A percentile compares a stretch with the other conserved stretches of the same genome.
phyloP scores from a whole-genome alignment of 1,140 invertebrate species.

The Bradynema listronoti region DNA sequence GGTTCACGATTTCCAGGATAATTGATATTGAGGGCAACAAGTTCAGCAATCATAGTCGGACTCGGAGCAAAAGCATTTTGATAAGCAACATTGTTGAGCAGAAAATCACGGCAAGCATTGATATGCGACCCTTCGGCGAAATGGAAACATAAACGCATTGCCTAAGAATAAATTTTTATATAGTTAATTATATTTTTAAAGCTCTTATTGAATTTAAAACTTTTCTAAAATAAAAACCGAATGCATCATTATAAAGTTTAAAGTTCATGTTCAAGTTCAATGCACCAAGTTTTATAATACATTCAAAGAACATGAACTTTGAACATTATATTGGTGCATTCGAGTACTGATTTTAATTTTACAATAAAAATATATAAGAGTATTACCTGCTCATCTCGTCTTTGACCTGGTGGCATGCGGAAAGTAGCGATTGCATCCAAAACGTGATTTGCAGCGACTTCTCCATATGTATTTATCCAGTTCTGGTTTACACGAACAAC shows the following conservation, averaged over 20 bases:
- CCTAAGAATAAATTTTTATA: not conserved
- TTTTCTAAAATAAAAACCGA: not conserved
- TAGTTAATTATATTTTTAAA: not conserved
- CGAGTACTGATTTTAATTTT: too few species aligned
- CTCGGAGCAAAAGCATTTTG: not conserved
- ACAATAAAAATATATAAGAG: too few species aligned
- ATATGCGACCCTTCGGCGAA: not conserved
- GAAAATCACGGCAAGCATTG: not conserved
- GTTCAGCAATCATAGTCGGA: not conserved
- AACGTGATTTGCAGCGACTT: constrained; percentile 6
- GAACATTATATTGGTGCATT: too few species aligned
- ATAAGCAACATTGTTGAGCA: not conserved
- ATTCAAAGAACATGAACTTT: too few species aligned
- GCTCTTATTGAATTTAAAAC: not conserved
- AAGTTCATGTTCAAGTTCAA: too few species aligned
- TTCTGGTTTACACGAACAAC: constrained; percentile 9
- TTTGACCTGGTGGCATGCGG: not conserved
- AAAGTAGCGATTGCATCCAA: constrained; percentile 7
- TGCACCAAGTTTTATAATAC: too few species aligned
- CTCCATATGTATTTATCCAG: constrained; percentile 3
- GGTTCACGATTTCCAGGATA: not conserved
- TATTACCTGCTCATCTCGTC: not conserved
- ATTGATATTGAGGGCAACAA: not conserved
- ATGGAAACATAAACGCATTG: not conserved
- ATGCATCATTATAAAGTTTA: too few species aligned